Base-by-base conservation (phyloP, 2,113 vertebrate genomes). In the Anarrhichthys ocellatus region DNA sequence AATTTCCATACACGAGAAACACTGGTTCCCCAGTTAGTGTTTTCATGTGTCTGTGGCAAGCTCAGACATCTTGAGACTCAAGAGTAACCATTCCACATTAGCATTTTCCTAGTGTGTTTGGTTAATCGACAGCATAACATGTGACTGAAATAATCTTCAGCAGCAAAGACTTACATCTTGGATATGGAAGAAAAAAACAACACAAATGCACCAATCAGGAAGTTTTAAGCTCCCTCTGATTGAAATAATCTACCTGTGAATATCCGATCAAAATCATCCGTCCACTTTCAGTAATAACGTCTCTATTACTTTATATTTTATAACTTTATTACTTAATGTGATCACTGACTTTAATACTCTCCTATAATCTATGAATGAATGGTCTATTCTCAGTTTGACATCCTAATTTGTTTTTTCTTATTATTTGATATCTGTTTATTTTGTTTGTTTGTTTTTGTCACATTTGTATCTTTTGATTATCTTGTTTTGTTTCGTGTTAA, bases 21-120 rank as follows among this genome's bases (percentile, higher is more conserved):
- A 42, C 1, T 15, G 2, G 3, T n/a, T 62, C 27, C 38, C 38
- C 9, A 56, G 48, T 61, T 15, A 17, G 27, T 62, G 59, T 65
- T 27, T 59, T 58, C 5, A 44, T 44, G 52, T 73, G 67, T 22
- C 54, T 70, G 58, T 18, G 27, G 29, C 27, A 73, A 66, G 34
- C 74, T 50, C 36, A 69, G 29, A 82, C 10, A 58, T 69, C 22
- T 22, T 64, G 36, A 74, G 54, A 62, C 27, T 61, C n/a, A 20
- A 62, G 34, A 42, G 18, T 40, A 40, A 67, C 61, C 11, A 48
- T 66, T 72, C 17, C 2, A 42, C n/a, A 1, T 48, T 29, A 66
- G 34, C 13, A 27, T 13, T 44, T 44, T 68, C 20, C 34, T 2
- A 27, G 4, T 40, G n/a, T 88, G 67, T 20, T 62, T 59, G 18